Base-by-base conservation (phyloP, 2,113 vertebrate species). In the Nibea albiflora region DNA sequence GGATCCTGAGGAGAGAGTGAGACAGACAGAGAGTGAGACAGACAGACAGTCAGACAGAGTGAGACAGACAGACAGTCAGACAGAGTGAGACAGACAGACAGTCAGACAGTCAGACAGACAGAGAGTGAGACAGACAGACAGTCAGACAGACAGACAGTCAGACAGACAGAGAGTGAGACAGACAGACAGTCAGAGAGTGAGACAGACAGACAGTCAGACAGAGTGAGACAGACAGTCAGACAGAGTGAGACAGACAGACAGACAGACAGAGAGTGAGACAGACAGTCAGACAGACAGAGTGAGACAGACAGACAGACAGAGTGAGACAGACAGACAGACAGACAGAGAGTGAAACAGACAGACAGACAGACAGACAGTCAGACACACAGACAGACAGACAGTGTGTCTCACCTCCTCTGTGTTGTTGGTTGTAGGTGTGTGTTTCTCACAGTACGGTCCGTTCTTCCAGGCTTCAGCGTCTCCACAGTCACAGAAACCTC, bases 401-500 rank as follows among this genome's bases (percentile, higher is more conserved):
- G n/a, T n/a, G 0, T 22, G n/a, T 75, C 81, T 88, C 93, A 94
- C 94, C 66, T 94, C 89, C 80, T 93, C 96, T 76, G 95, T 94
- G 86, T 88, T 94, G 78, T 91, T 95, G 56, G 58, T 62, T 26
- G 73, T 42, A 1, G 96, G 94, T 67, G 96, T 95, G 83, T 99
- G 98, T 89, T 97, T 98, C 76, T 96, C 95, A 92, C 98, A 99
- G 91, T 96, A 98, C 92, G 98, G 96, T 56, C 97, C 96, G 80
- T 96, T 96, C 87, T 99, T 99, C 98, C 98, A 99, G 71, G 98
- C 98, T 89, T 99, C 98, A 50, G 96, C 94, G 70, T 99, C 98
- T 64, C 98, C 98, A 91, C 98, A 99, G 93, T 99, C 98, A 95
- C 98, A 99, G 93, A 99, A 99, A 24, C 98, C 98, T 74, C 98